phyloP scores from a whole-genome alignment of 2,113 vertebrate species.

The Chaetorhynchus papuensis region DNA sequence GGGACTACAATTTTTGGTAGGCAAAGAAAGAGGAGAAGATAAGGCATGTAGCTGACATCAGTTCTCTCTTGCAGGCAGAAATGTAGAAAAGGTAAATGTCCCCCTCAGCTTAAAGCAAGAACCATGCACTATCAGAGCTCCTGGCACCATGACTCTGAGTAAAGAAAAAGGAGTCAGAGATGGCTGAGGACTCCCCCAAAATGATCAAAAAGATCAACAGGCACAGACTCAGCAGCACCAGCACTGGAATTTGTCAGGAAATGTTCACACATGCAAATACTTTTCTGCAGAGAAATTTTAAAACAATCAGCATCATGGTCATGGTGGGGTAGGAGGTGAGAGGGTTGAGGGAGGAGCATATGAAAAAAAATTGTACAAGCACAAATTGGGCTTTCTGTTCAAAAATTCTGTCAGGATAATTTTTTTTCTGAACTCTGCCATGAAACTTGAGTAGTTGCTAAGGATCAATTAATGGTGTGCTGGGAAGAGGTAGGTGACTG shows the following conservation, averaged over 20 bases:
- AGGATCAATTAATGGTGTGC: background rate
- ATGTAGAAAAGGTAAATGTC: background rate
- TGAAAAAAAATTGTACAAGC: background rate
- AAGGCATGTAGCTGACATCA: background rate
- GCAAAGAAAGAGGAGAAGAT: background rate
- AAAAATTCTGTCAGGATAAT: background rate
- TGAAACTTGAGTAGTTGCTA: background rate
- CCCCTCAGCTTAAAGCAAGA: background rate
- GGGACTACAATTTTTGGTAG: background rate
- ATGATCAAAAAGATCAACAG: background rate
- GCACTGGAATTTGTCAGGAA: background rate
- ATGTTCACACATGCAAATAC: background rate
- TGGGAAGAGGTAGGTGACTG: background rate
- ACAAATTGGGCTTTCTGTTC: background rate
- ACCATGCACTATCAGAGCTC: too few relatives aligned
- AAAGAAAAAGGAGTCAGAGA: background rate
- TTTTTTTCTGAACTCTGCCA: background rate
- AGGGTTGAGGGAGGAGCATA: background rate
- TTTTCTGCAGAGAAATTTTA: background rate
- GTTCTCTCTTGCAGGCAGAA: background rate
- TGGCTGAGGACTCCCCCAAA: background rate
- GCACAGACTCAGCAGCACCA: background rate
- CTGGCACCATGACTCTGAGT: background rate
- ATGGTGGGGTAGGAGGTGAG: fast-evolving
- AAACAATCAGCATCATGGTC: background rate